Conservation (phyloP, 1,140 invertebrate genomes). For the Drosophila kohkoa region DNA sequence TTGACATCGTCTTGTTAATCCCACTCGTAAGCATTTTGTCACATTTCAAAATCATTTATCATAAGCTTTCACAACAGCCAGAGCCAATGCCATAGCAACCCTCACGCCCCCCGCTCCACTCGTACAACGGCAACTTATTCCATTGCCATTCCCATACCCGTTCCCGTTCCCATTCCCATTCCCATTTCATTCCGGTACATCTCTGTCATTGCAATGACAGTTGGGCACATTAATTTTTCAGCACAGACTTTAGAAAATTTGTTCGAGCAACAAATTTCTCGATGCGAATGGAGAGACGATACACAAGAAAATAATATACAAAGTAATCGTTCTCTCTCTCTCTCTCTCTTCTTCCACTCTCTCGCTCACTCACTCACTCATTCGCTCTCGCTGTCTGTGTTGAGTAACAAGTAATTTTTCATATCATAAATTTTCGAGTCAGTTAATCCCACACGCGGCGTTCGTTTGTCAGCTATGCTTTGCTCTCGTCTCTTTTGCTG, state of each 20-base stretch:
- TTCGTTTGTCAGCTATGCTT: slow-evolving; percentile 51
- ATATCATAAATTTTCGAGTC: slow-evolving; percentile 83
- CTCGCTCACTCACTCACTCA: background rate
- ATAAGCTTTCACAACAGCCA: slow-evolving; percentile 77
- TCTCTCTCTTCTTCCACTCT: slow-evolving; percentile 22
- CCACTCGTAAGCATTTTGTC: slow-evolving; percentile 82
- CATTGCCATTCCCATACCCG: slow-evolving; percentile 5
- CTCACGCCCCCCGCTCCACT: slow-evolving; percentile 49
- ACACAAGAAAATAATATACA: slow-evolving; percentile 60
- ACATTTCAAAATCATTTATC: slow-evolving; percentile 83
- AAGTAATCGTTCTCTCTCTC: slow-evolving; percentile 56
- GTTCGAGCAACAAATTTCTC: slow-evolving; percentile 72
- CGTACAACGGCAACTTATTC: slow-evolving; percentile 1
- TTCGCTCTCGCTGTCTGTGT: slow-evolving; percentile 27
- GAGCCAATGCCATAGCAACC: slow-evolving; percentile 36
- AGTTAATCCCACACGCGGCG: slow-evolving; percentile 81
- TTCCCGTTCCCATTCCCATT: slow-evolving; percentile 32
- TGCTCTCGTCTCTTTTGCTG: slow-evolving; percentile 13
- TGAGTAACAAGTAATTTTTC: slow-evolving; percentile 79
- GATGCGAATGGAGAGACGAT: slow-evolving; percentile 33
- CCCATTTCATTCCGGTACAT: slow-evolving; percentile 53
- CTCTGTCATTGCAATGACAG: slow-evolving; percentile 79
- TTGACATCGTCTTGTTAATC: slow-evolving; percentile 63
- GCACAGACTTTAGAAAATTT: slow-evolving; percentile 78
- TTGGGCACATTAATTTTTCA: slow-evolving; percentile 82